Conservation (phyloP, 2,888 invertebrate genomes). For the Hypomecis punctinalis region DNA sequence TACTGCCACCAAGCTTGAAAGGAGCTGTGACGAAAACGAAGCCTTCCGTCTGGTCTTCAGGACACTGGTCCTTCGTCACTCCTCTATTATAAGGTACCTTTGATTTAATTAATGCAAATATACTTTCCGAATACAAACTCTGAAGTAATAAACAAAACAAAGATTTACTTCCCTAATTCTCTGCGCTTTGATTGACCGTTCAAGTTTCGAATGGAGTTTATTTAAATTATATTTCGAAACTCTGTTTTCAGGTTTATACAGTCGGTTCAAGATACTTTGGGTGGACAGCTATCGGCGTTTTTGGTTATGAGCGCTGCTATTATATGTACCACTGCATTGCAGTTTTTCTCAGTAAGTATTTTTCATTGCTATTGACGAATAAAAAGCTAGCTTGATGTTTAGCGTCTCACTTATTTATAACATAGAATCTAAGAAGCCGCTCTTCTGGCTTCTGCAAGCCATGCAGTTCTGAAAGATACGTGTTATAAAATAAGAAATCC, state of each 20-base stretch:
- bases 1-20: slow-evolving; percentile 50
- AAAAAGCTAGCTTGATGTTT: too few relatives aligned
- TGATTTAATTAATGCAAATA: slow-evolving; percentile 34
- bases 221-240: slow-evolving; percentile 14
- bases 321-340: slow-evolving; percentile 60
- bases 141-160: slow-evolving; percentile 30
- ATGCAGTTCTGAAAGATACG: too few relatives aligned
- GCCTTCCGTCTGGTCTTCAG: slow-evolving; percentile 59
- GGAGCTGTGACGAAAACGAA: slow-evolving; percentile 54
- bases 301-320: slow-evolving; percentile 52
- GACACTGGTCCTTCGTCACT: slow-evolving; percentile 54
- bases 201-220: slow-evolving; percentile 17
- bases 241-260: slow-evolving; percentile 53
- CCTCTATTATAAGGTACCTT: slow-evolving; percentile 56
- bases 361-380: not conserved
- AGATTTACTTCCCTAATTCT: slow-evolving; percentile 28
- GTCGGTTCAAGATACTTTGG: slow-evolving; percentile 52
- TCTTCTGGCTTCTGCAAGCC: too few relatives aligned
- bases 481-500: too few relatives aligned
- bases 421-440: too few relatives aligned
- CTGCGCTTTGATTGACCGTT: slow-evolving; percentile 30
- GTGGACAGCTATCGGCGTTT: slow-evolving; percentile 53
- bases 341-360: slow-evolving; percentile 60
- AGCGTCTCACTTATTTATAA: too few relatives aligned
- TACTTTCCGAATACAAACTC: slow-evolving; percentile 17